Evolutionary conservation across 2,888 invertebrate species (phyloP).

Genomic region (Chloroclysta siterata): DNA sequence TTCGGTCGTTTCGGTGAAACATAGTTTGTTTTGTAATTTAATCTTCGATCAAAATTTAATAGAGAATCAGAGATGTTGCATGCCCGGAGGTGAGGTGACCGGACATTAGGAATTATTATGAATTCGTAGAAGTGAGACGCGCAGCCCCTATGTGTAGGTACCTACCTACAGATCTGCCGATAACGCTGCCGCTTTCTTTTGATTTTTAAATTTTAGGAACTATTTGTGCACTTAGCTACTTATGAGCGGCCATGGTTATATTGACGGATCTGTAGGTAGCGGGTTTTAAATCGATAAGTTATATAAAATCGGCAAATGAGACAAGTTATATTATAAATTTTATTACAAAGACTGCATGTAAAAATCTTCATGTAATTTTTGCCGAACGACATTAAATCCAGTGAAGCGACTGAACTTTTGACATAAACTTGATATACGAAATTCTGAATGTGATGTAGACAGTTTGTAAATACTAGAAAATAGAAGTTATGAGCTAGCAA

Average conservation of each 20-base stretch:
- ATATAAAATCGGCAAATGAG: not conserved
- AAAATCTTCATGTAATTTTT: not conserved
- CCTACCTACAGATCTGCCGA: not conserved
- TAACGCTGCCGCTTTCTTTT: too few relatives aligned
- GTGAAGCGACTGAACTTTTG: constrained; percentile 10
- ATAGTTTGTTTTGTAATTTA: not conserved
- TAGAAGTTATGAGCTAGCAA: constrained; percentile 13
- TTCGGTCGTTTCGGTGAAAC: not conserved
- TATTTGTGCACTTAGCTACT: not conserved
- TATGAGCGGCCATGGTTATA: not conserved
- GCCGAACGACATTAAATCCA: not conserved
- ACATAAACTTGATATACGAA: not conserved
- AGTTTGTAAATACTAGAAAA: constrained; percentile 16
- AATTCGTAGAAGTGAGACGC: not conserved
- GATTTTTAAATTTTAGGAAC: not conserved
- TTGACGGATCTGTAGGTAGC: not conserved
- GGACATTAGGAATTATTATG: too few relatives aligned
- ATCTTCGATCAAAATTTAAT: too few relatives aligned
- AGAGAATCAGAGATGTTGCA: not conserved
- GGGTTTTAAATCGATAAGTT: not conserved
- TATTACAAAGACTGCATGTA: not conserved
- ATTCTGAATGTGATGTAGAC: constrained; percentile 6
- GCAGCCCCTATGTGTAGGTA: not conserved
- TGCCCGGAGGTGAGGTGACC: not conserved
- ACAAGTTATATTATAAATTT: not conserved